Conservation (phyloP, 2,113 vertebrate species). For the Archocentrus centrarchus region DNA sequence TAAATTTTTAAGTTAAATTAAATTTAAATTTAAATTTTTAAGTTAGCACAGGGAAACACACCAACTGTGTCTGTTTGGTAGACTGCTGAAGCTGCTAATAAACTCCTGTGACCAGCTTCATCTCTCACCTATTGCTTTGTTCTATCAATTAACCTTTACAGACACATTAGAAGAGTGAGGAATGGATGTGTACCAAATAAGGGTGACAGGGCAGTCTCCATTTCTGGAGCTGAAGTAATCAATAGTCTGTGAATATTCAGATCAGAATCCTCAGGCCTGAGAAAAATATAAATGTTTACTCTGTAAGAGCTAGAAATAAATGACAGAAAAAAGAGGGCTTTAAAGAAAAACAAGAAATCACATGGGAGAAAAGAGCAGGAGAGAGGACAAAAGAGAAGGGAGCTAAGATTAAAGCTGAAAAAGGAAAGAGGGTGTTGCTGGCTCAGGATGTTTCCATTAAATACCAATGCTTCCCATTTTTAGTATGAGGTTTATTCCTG, state of each 20-base stretch:
- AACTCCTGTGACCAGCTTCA: slow-evolving; percentile 33
- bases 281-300: slow-evolving; percentile 52
- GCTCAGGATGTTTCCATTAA: neutral
- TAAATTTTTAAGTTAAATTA: too few species aligned
- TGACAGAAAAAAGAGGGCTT: neutral
- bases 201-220: slow-evolving; percentile 17
- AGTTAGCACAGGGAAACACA: neutral
- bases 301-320: neutral
- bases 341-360: neutral
- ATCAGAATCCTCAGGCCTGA: slow-evolving; percentile 53
- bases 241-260: slow-evolving; percentile 78
- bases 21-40: too few species aligned
- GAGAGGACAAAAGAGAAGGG: too few species aligned
- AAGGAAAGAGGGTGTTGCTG: neutral
- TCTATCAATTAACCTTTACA: slow-evolving; percentile 68
- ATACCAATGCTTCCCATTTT: too few species aligned
- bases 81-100: slow-evolving; percentile 18
- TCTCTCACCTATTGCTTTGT: slow-evolving; percentile 40
- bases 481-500: too few species aligned
- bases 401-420: neutral
- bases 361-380: neutral
- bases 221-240: slow-evolving; percentile 57
- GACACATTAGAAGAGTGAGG: slow-evolving; percentile 29
- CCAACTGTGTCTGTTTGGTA: neutral
- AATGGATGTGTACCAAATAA: slow-evolving; percentile 28